Percentiles rank a stretch among this genome's conserved stretches.
Evolutionary conservation across 2,797 vertebrate species (phyloP).

Genomic region (Smutsia gigantea): DNA sequence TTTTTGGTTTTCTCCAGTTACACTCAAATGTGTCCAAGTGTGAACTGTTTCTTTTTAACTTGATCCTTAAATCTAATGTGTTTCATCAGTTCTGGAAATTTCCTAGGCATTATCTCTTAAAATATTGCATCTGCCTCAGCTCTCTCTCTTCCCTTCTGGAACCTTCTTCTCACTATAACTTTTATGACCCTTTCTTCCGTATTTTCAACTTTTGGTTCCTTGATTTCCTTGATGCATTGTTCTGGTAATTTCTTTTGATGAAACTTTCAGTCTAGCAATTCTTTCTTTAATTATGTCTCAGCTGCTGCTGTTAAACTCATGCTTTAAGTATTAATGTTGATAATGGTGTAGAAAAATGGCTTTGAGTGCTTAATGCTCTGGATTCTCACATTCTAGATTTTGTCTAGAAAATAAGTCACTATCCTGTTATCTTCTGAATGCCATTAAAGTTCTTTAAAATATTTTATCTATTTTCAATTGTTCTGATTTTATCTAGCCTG

Average conservation of each 20-base stretch:
- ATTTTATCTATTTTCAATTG: neutral
- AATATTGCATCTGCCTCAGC: neutral
- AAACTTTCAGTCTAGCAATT: neutral
- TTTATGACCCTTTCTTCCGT: neutral
- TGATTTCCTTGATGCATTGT: neutral
- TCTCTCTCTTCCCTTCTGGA: neutral
- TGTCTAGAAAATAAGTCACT: neutral
- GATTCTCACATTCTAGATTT: neutral
- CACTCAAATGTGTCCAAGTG: neutral
- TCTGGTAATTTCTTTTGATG: constrained; percentile 32
- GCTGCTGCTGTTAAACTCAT: neutral
- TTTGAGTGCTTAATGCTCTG: neutral
- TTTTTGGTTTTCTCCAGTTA: neutral
- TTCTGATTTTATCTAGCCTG: neutral
- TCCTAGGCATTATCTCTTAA: neutral
- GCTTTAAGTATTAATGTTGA: neutral
- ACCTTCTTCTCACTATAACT: neutral
- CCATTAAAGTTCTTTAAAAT: neutral
- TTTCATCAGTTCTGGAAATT: neutral
- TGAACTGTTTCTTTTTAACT: neutral
- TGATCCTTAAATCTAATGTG: neutral
- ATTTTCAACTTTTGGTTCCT: neutral
- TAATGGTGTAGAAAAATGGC: neutral
- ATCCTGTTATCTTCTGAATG: neutral
- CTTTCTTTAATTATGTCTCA: neutral